Base-by-base conservation (phyloP, 2,888 invertebrate genomes). In the Leptothorax acervorum region DNA sequence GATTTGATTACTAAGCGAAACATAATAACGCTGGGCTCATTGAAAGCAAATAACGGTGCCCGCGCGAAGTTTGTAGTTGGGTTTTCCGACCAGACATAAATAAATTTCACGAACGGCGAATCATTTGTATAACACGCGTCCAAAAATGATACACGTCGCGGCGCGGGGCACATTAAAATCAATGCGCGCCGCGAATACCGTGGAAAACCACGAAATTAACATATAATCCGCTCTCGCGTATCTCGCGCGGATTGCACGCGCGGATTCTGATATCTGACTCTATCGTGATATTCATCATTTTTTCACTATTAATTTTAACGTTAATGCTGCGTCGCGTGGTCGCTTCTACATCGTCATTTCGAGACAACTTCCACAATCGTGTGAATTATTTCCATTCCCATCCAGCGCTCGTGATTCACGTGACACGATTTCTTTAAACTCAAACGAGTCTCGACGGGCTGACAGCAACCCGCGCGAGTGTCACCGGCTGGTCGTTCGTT, bases 371-470 rank as follows among this genome's bases (percentile, higher is more conserved):
- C 70, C 42, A 48, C 51, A 39, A 45, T 78, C 79, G 70, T 28
- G 31, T 62, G 11, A 76, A 73, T 63, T 57, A 62, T 84, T 84
- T 85, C 76, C 85, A 76, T 28, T 66, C 70, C 63, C 63, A 55
- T 31, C 15, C 35, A 5, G 15, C 62, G 71, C 12, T 55, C 71
- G 79, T 88, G 89, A 88, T 57, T 90, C 90, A 87, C 76, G 89
- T 83, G 90, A 83, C 87, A 86, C 73, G 84, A 90, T 89, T 90
- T 86, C 78, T 57, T 88, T 82, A 12, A 53, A 28, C 18, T 12
- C 31, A 12, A 55, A 70, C 73, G 75, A 73, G 76, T 83, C 35
- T 35, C 73, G 87, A 82, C 85, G 78, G 53, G 60, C 82, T 73
- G 84, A 76, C 88, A 73, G 62, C 76, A 65, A 76, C 74, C 78